phyloP scores from a whole-genome alignment of 2,888 invertebrate species.

The Polydesmus complanatus region DNA sequence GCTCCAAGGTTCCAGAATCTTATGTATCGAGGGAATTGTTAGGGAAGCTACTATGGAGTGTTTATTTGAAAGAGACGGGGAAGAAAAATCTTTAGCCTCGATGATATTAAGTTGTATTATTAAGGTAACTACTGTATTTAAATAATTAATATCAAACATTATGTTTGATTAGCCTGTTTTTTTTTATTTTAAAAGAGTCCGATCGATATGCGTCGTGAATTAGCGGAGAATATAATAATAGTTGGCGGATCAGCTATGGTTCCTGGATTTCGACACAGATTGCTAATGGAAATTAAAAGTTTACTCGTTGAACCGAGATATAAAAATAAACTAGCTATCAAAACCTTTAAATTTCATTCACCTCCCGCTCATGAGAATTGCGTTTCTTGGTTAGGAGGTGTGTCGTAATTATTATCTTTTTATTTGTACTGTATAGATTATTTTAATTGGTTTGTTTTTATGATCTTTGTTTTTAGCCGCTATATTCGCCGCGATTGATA shows the following conservation, averaged over 20 bases:
- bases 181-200: conserved; percentile 46
- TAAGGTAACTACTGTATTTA: conserved; percentile 36
- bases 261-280: conserved; percentile 65
- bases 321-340: conserved; percentile 45
- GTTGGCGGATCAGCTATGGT: conserved; percentile 75
- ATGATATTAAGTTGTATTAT: conserved; percentile 69
- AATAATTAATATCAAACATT: not conserved
- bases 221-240: conserved; percentile 71
- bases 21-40: conserved; percentile 50
- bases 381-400: conserved; percentile 73
- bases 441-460: conserved; percentile 5
- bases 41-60: conserved; percentile 72
- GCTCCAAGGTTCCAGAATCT: conserved; percentile 44
- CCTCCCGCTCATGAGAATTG: conserved; percentile 68
- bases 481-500: conserved; percentile 61
- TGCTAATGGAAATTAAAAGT: conserved; percentile 58
- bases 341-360: conserved; percentile 62
- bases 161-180: conserved; percentile 18
- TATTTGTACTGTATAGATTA: not conserved
- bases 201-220: conserved; percentile 57
- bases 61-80: conserved; percentile 70
- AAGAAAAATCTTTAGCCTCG: conserved; percentile 64
- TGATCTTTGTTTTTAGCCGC: conserved; percentile 41
- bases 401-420: conserved; percentile 20
- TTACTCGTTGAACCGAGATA: conserved; percentile 49